Evolutionary conservation across 2,888 invertebrate genomes (phyloP).

Genomic region (Scaptomyza cyrtandrae): DNA sequence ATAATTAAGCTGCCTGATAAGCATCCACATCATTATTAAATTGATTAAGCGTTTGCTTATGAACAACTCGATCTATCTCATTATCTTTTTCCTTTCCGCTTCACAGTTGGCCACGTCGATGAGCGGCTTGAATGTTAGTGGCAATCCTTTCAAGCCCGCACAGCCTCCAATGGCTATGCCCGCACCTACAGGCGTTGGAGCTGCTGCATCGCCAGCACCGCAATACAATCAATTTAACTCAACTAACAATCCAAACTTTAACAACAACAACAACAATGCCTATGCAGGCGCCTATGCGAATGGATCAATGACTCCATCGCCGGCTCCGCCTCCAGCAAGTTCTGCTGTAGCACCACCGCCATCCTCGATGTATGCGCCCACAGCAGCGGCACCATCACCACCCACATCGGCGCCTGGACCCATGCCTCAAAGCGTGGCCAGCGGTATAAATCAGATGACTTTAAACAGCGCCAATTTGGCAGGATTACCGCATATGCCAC

Average conservation of each 20-base stretch:
- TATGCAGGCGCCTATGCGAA: slow-evolving; percentile 61
- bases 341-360: slow-evolving; percentile 7
- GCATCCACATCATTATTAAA: slow-evolving; percentile 31
- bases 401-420: slow-evolving; percentile 30
- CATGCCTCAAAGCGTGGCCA: slow-evolving; percentile 67
- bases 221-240: slow-evolving; percentile 65
- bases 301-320: slow-evolving; percentile 53
- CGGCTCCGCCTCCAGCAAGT: slow-evolving; percentile 27
- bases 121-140: slow-evolving; percentile 75
- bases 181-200: slow-evolving; percentile 32
- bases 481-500: slow-evolving; percentile 83
- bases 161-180: slow-evolving; percentile 33
- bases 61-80: slow-evolving; percentile 11
- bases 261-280: slow-evolving; percentile 51
- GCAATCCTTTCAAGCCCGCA: slow-evolving; percentile 73
- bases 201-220: slow-evolving; percentile 31
- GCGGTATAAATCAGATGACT: slow-evolving; percentile 80
- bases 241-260: slow-evolving; percentile 43
- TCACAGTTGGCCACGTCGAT: slow-evolving; percentile 80
- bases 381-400: slow-evolving; percentile 35
- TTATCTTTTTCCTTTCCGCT: slow-evolving; percentile 7
- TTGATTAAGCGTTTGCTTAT: slow-evolving; percentile 33
- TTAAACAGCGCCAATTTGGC: slow-evolving; percentile 79
- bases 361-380: slow-evolving; percentile 37
- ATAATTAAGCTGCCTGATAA: slow-evolving; percentile 53